Conservation (phyloP, 2,113 vertebrate species). For the Saimiri boliviensis region DNA sequence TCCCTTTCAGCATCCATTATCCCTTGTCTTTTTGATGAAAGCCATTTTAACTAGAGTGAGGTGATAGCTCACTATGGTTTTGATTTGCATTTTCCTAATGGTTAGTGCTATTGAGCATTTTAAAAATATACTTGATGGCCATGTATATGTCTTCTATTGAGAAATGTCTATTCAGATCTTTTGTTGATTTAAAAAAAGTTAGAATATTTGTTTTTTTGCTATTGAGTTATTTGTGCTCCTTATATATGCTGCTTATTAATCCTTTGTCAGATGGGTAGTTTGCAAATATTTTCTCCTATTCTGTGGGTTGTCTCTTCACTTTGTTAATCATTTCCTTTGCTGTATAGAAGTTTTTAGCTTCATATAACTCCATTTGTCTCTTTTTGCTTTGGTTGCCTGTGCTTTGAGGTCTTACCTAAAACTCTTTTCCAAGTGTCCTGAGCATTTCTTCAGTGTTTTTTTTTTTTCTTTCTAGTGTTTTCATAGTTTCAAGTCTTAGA, state of each 20-base stretch:
- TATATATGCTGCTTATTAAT: background rate
- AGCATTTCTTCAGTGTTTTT: background rate
- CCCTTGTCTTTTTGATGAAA: background rate
- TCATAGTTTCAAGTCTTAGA: background rate
- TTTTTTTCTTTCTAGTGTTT: background rate
- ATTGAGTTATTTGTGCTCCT: background rate
- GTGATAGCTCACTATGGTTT: background rate
- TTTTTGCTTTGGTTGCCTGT: background rate
- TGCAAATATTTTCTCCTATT: background rate
- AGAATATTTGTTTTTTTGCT: background rate
- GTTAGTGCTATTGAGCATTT: background rate
- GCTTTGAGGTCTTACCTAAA: background rate
- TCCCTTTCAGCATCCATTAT: rapidly evolving
- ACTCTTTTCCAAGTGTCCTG: background rate
- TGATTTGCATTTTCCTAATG: background rate
- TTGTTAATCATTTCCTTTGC: background rate
- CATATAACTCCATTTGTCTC: background rate
- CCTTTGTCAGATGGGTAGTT: background rate
- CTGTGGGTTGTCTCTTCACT: background rate
- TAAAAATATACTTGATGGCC: background rate
- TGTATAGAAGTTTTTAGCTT: background rate
- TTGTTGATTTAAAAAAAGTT: background rate
- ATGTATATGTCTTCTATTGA: background rate
- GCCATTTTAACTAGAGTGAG: background rate
- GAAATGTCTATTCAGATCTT: background rate